Percentiles rank a stretch among this genome's conserved stretches.
Evolutionary conservation across 2,888 invertebrate species (phyloP).

Genomic region (Phengaris alcon): DNA sequence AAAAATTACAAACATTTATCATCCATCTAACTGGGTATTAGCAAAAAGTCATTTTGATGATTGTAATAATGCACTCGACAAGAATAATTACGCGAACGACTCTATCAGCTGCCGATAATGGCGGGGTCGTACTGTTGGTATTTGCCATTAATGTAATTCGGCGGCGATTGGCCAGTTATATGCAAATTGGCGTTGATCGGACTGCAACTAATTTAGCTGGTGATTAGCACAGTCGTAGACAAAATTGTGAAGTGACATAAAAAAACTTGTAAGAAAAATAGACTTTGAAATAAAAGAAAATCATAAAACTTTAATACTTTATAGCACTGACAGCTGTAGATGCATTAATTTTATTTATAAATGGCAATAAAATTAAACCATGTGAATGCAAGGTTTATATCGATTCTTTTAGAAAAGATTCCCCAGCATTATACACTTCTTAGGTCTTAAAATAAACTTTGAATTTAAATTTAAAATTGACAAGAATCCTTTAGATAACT

Average conservation of each 20-base stretch:
- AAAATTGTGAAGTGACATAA: background rate
- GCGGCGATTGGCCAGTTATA: conserved; percentile 10
- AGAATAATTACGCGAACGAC: background rate
- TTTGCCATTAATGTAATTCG: conserved; percentile 6
- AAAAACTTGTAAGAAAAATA: background rate
- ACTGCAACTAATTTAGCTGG: background rate
- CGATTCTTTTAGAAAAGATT: too few relatives aligned
- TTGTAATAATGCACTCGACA: background rate
- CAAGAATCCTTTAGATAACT: too few relatives aligned
- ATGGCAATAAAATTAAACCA: too few relatives aligned
- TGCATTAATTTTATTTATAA: too few relatives aligned
- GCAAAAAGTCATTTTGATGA: background rate
- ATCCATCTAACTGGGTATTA: background rate
- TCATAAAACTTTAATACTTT: too few relatives aligned
- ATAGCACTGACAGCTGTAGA: too few relatives aligned
- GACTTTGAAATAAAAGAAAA: too few relatives aligned
- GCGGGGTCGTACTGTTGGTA: conserved; percentile 5
- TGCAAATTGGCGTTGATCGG: conserved; percentile 6
- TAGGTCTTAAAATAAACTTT: too few relatives aligned
- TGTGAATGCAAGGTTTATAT: too few relatives aligned
- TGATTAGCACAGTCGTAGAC: background rate
- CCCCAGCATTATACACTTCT: too few relatives aligned
- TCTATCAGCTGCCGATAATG: background rate
- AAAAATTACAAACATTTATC: background rate
- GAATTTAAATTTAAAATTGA: too few relatives aligned